These are phyloP conservation scores for Enhydra lutris DNA, from an alignment of 2,113 vertebrate genomes.

Conservation along the genomic window DNA sequence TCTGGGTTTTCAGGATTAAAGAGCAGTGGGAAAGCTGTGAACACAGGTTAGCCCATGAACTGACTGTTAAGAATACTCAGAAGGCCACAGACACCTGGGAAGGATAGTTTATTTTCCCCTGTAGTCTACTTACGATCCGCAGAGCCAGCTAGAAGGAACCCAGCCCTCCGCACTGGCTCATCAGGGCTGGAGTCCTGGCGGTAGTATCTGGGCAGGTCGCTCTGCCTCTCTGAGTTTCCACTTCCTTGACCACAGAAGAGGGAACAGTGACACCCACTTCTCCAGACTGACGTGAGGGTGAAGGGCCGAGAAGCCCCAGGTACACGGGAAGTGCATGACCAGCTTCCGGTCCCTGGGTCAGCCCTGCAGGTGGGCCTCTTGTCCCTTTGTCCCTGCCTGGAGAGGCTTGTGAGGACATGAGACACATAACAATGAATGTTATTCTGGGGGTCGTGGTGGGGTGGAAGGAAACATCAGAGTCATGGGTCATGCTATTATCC, in stretches of 20 bases:
- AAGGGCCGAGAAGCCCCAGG: neutral
- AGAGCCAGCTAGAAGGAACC: neutral
- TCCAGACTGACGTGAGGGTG: fast-evolving
- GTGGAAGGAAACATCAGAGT: neutral
- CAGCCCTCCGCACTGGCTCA: fast-evolving
- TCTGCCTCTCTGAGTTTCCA: neutral
- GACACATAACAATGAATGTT: neutral
- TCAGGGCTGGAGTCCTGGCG: fast-evolving
- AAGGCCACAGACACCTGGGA: neutral
- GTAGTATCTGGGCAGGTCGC: neutral
- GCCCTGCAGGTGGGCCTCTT: neutral
- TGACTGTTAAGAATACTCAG: neutral
- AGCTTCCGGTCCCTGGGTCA: fast-evolving
- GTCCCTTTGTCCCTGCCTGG: neutral
- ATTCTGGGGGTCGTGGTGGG: fast-evolving
- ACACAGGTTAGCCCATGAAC: neutral
- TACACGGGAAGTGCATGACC: fast-evolving
- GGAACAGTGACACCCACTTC: neutral
- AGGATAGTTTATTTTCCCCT: neutral
- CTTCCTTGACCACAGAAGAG: no score
- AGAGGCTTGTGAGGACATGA: neutral
- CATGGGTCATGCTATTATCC: fast-evolving
- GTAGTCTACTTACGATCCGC: neutral
- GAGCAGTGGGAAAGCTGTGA: neutral
- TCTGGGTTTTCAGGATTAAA: neutral